Evolutionary conservation across 1,140 invertebrate genomes (phyloP).

Genomic region (Epicauta chinensis): DNA sequence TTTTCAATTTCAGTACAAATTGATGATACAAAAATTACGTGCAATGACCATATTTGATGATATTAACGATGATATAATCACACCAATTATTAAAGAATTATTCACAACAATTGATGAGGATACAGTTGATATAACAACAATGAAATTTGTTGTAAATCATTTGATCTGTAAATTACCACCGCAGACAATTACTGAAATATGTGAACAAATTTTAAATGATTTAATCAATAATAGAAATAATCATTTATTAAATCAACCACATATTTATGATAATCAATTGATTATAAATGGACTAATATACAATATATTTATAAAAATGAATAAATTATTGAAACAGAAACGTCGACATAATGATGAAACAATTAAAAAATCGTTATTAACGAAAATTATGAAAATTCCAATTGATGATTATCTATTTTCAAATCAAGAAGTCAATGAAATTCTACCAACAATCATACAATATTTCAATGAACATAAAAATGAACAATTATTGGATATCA

Average conservation of each 20-base stretch:
- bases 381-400: conserved; percentile 15
- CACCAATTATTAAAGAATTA: conserved; percentile 24
- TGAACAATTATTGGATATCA: conserved; percentile 3
- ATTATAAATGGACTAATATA: conserved; percentile 21
- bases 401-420: too few relatives aligned
- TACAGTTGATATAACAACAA: conserved; percentile 29
- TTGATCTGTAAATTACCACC: conserved; percentile 30
- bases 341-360: conserved; percentile 24
- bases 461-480: background rate
- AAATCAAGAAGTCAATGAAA: conserved; percentile 3
- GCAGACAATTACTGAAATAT: conserved; percentile 4
- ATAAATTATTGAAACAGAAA: conserved; percentile 26
- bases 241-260: conserved; percentile 5
- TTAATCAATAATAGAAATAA: background rate
- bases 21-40: conserved; percentile 35
- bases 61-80: conserved; percentile 24
- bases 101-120: conserved; percentile 24
- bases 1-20: conserved; percentile 32
- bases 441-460: background rate
- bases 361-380: conserved; percentile 10
- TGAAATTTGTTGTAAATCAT: conserved; percentile 29
- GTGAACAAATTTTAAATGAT: conserved; percentile 20
- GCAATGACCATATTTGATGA: conserved; percentile 30
- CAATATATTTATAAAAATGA: conserved; percentile 25
- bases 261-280: conserved; percentile 18